phyloP scores from a whole-genome alignment of 2,113 vertebrate species.

The Mustela nigripes region DNA sequence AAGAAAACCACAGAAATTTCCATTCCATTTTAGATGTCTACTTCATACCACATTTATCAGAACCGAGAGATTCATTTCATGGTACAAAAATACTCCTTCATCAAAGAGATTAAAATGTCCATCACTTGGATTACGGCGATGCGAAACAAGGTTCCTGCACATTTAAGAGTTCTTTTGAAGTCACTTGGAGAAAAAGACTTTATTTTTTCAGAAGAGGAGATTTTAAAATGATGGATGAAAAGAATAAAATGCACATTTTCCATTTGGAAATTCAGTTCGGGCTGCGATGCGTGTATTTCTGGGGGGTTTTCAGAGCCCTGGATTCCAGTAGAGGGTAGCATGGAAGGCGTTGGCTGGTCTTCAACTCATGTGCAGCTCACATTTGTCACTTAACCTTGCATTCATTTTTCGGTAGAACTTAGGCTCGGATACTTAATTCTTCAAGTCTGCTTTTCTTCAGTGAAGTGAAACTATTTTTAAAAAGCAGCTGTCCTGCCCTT shows the following conservation, averaged over 20 bases:
- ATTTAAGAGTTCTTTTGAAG: not conserved
- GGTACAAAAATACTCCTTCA: not conserved
- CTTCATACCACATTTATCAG: conserved; percentile 48
- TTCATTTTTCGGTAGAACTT: not conserved
- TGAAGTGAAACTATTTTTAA: conserved; percentile 20
- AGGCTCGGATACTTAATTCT: not conserved
- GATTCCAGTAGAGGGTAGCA: not conserved
- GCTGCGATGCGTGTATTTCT: not conserved
- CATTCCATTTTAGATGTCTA: conserved; percentile 41
- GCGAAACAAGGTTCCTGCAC: not conserved
- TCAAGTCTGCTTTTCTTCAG: conserved; percentile 39
- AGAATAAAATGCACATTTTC: not conserved
- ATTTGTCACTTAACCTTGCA: not conserved
- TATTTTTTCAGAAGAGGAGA: not conserved
- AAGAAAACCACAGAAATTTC: conserved; percentile 57
- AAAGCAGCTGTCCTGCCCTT: not conserved
- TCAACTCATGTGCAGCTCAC: rapidly evolving
- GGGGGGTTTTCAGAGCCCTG: not conserved
- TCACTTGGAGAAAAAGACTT: not conserved
- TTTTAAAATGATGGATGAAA: not conserved
- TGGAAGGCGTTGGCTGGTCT: not conserved
- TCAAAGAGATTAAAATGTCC: not conserved
- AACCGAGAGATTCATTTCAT: not conserved
- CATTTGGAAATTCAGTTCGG: not conserved
- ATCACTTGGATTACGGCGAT: not conserved